phyloP scores from a whole-genome alignment of 2,113 vertebrate species.

The Aphyosemion australe region DNA sequence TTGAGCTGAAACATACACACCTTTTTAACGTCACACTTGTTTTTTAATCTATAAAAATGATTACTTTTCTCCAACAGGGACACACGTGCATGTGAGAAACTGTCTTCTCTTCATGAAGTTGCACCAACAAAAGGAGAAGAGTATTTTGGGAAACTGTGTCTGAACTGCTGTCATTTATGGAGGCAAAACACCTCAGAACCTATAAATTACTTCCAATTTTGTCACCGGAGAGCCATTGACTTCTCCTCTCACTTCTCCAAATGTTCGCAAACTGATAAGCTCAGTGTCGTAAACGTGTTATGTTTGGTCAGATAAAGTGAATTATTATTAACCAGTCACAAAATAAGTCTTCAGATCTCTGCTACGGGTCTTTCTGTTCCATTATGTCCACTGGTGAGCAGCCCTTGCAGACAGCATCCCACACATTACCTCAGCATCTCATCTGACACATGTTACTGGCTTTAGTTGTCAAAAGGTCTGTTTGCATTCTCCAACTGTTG shows the following conservation, averaged over 20 bases:
- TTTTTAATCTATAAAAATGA: no score
- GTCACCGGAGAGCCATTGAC: neutral
- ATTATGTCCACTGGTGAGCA: no score
- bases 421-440: neutral
- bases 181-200: neutral
- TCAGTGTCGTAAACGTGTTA: neutral
- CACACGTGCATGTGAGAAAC: neutral
- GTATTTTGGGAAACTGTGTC: neutral
- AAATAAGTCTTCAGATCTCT: neutral
- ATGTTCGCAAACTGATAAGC: neutral
- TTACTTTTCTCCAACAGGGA: neutral
- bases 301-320: neutral
- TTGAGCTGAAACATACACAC: no score
- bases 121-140: neutral
- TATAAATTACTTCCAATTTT: neutral
- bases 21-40: no score
- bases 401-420: neutral
- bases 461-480: neutral
- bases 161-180: neutral
- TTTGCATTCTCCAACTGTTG: slow-evolving; percentile 37
- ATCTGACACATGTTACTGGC: neutral
- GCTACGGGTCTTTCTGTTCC: neutral
- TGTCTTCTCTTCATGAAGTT: neutral
- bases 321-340: no score
- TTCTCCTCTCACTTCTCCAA: neutral